Base-by-base conservation (phyloP, 1,140 invertebrate species). In the Drosophila virilis region DNA sequence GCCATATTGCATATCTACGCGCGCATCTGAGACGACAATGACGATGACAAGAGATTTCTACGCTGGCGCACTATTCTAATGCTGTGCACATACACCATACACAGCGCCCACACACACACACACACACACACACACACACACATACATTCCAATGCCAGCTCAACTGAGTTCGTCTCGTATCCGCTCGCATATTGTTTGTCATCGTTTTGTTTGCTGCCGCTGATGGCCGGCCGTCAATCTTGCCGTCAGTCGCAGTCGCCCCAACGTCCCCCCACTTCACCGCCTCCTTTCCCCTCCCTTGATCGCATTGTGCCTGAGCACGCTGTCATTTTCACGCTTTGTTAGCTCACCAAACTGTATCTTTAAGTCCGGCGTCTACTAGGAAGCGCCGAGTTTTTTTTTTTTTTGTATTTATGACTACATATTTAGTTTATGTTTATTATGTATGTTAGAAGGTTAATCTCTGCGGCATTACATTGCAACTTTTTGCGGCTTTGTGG, bases 371-470 rank as follows among this genome's bases (percentile, higher is more conserved):
- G 55, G 62, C 42, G 62, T 74, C 65, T 55, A 55, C 42, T 57
- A 78, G 82, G 79, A 79, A 79, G 83, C 72, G 54, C 22, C 60
- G 48, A 55, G 60, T 65, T 60, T 65, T 50, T 38, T 28, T 58
- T 42, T 55, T 40, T 43, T 7, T 51, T 51, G 32, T 54, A 79
- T 79, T 77, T 81, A 72, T 71, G 70, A 85, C 77, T 60, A 70
- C 48, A 69, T 77, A 77, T 78, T 73, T 65, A 67, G 62, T 74
- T 71, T 28, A 28, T 28, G 22, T 28, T 28, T 83, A 77, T 73
- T 84, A 84, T 88, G 83, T 86, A 65, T 86, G 83, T 89, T 88
- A 88, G 83, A 86, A 86, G 83, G 83, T 89, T 86, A 86, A 86
- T 86, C 79, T 83, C 43, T 70, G 76, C 43, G 80, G 83, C 83